Conservation (phyloP, 37 sponge, comb jelly and placozoan genomes). For the Tethya wilhelma region DNA sequence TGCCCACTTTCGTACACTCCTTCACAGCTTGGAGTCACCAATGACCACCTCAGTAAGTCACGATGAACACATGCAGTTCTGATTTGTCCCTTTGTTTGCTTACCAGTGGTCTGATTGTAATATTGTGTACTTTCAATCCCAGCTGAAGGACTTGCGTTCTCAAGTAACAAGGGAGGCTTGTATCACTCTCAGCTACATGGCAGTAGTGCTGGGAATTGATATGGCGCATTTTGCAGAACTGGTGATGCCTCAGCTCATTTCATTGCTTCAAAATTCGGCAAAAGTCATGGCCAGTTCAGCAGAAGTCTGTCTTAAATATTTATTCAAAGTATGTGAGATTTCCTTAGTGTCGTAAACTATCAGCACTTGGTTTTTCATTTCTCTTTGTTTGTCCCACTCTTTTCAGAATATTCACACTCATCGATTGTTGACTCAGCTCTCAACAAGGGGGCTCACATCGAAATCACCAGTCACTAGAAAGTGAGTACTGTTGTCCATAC, state of each 20-base stretch:
- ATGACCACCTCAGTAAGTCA: conserved; percentile 32
- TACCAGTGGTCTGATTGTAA: neutral
- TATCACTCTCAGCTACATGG: conserved; percentile 67
- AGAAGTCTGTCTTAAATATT: conserved; percentile 57
- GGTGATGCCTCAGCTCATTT: conserved; percentile 67
- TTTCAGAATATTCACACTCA: conserved; percentile 52
- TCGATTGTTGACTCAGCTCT: conserved; percentile 47
- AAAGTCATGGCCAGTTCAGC: conserved; percentile 84
- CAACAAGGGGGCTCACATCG: conserved; percentile 34
- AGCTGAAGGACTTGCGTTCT: conserved; percentile 85
- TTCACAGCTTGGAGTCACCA: conserved; percentile 34
- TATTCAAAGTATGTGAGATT: conserved; percentile 41
- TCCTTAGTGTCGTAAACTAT: neutral
- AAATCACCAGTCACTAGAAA: conserved; percentile 68
- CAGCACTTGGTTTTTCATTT: neutral
- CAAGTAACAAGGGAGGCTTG: conserved; percentile 77
- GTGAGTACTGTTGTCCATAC: conserved; percentile 11
- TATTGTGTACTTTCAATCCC: too few species aligned
- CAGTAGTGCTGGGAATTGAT: conserved; percentile 24
- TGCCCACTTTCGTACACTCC: conserved; percentile 31
- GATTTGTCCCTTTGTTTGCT: neutral
- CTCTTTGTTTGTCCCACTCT: neutral
- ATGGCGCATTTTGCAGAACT: conserved; percentile 56
- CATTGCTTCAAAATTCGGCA: conserved; percentile 71
- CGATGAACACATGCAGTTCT: neutral